Evolutionary conservation across 2,113 vertebrate species (phyloP), one percentile per base, ranked within the genome.

Genomic region (Dolichotis patagonum): DNA sequence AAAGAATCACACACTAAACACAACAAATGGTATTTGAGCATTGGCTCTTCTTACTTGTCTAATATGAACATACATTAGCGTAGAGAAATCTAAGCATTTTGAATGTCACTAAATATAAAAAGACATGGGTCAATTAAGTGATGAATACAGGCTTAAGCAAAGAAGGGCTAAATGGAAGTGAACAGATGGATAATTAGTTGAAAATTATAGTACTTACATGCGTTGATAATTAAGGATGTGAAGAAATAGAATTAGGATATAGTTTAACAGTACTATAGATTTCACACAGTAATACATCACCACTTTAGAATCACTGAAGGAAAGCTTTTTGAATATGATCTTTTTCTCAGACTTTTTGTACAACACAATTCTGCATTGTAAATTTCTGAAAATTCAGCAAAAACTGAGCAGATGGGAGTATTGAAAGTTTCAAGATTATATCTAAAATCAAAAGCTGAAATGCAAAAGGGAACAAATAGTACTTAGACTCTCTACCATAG

Each of bases 341-440:
- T 75, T 78, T 67, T 87, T 41, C 46, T 91, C 41, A 75, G 58
- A 82, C 28, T 49, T 73, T 88, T 7, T 91, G 1, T 81, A 65
- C 35, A 12, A 35, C 30, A 4, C 14, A 84, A 71, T 93, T 96
- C 78, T 60, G 71, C 84, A 13, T 75, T 90, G 58, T 24, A 96
- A 95, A 93, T 96, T 94, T 43, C 14, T 91, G 75, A 87, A 88
- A 85, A 94, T 94, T 80, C 77, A 96, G 28, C 52, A 91, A 54
- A 87, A 94, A 63, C 38, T 85, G 65, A 96, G 46, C 60, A 85
- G 32, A 92, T 69, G 43, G 38, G 5, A 73, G 2, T n/a, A 62
- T 26, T 94, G 46, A 88, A 96, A 97, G 14, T 81, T 90, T 88
- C 56, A 84, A 81, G 73, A 94, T 52, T 19, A 1, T 54, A 14